Conservation (phyloP, 2,797 vertebrate genomes). For the Rhynchotus rufescens region DNA sequence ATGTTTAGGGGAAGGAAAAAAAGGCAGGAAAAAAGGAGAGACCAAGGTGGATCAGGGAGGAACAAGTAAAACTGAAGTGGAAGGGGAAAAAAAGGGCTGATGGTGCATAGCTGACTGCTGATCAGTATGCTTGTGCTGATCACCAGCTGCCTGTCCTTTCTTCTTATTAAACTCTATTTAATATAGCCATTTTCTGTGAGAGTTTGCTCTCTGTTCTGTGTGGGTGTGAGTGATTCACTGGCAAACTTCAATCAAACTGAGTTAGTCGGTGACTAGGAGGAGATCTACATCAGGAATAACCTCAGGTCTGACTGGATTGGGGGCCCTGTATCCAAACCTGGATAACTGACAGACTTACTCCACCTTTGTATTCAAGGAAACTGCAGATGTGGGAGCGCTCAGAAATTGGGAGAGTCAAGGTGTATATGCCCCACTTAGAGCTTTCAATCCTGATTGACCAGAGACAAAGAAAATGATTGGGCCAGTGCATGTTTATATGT, state of each 20-base stretch:
- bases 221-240: background rate
- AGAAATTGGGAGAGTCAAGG: background rate
- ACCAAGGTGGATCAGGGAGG: no score
- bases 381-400: background rate
- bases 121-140: background rate
- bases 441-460: background rate
- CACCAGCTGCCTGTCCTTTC: background rate
- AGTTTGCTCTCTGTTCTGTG: background rate
- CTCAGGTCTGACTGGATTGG: no score
- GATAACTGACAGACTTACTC: background rate
- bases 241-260: background rate
- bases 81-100: background rate
- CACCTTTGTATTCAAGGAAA: background rate
- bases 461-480: background rate
- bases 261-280: background rate
- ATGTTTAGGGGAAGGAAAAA: background rate
- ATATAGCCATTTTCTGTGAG: background rate
- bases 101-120: background rate
- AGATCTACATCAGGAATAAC: background rate
- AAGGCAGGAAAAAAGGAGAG: background rate
- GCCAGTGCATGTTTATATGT: rapidly evolving
- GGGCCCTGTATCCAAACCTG: no score
- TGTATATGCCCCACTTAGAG: background rate
- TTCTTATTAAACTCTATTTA: background rate
- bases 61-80: background rate